phyloP scores from a whole-genome alignment of 37 sponge, comb jelly and placozoan species.

The Ephydatia muelleri region DNA sequence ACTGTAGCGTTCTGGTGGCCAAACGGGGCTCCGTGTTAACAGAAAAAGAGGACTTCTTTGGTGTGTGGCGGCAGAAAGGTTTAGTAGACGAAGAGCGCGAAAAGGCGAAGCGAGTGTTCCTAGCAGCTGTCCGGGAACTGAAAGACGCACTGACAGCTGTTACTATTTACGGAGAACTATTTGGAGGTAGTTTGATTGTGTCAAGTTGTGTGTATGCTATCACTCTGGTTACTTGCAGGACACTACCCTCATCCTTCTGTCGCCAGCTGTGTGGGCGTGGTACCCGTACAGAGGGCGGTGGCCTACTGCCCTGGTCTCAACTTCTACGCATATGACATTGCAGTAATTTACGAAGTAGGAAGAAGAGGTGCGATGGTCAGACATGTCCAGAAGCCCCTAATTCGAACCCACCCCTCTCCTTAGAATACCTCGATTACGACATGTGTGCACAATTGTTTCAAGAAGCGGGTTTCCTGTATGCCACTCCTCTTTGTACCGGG shows the following conservation, averaged over 20 bases:
- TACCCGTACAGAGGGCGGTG: constrained; percentile 36
- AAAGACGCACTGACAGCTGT: background rate
- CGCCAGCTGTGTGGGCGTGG: background rate
- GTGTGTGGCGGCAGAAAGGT: constrained; percentile 13
- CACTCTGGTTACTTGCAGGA: background rate
- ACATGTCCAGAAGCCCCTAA: background rate
- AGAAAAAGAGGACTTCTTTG: constrained; percentile 37
- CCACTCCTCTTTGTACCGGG: constrained; percentile 27
- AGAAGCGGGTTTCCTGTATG: constrained; percentile 31
- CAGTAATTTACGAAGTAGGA: constrained; percentile 1
- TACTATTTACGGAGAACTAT: constrained; percentile 55
- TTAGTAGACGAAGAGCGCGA: constrained; percentile 11
- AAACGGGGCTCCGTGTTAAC: constrained; percentile 20
- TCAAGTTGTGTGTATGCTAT: background rate
- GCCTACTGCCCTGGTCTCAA: constrained; percentile 41
- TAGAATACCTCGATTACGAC: constrained; percentile 51
- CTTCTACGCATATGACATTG: constrained; percentile 52
- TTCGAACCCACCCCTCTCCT: background rate
- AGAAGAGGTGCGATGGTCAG: constrained; percentile 1
- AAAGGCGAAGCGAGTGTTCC: constrained; percentile 19
- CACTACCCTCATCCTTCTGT: constrained; percentile 46
- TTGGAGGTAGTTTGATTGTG: constrained; percentile 40
- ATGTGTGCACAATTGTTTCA: constrained; percentile 9
- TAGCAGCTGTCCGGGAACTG: constrained; percentile 1
- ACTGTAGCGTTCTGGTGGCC: constrained; percentile 4